Conservation (phyloP, 2,797 vertebrate species). For the Gymnoscopelus microlampas region DNA sequence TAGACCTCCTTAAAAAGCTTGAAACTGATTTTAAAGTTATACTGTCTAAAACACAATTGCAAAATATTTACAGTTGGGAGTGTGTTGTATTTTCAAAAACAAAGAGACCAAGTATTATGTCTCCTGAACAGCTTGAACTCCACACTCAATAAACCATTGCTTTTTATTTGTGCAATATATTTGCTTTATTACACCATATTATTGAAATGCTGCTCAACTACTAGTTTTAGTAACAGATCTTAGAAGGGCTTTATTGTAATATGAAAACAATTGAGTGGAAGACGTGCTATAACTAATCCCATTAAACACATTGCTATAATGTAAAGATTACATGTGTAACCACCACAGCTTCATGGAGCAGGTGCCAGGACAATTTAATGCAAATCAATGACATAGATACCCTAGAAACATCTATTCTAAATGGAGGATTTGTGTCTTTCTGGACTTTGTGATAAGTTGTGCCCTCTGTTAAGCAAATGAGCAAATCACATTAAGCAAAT, state of each 20-base stretch:
- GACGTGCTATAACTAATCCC: neutral
- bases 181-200: too few relatives aligned
- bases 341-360: neutral
- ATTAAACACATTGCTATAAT: slow-evolving; percentile 5
- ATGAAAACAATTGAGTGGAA: slow-evolving; percentile 14
- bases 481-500: too few relatives aligned
- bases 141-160: too few relatives aligned
- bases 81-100: neutral
- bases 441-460: slow-evolving; percentile 4
- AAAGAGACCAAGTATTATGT: neutral
- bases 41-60: neutral
- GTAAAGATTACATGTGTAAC: neutral
- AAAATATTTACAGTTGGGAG: neutral
- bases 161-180: too few relatives aligned
- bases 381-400: neutral
- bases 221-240: too few relatives aligned
- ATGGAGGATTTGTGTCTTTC: neutral
- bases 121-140: too few relatives aligned
- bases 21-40: slow-evolving; percentile 8
- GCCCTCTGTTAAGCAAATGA: slow-evolving; percentile 33
- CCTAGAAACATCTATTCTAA: neutral
- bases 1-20: slow-evolving; percentile 18
- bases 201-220: too few relatives aligned
- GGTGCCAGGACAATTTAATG: slow-evolving; percentile 1
- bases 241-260: neutral